Base-by-base conservation (phyloP, 92 coral and sea anemone genomes). In the Bergia sp. region DNA sequence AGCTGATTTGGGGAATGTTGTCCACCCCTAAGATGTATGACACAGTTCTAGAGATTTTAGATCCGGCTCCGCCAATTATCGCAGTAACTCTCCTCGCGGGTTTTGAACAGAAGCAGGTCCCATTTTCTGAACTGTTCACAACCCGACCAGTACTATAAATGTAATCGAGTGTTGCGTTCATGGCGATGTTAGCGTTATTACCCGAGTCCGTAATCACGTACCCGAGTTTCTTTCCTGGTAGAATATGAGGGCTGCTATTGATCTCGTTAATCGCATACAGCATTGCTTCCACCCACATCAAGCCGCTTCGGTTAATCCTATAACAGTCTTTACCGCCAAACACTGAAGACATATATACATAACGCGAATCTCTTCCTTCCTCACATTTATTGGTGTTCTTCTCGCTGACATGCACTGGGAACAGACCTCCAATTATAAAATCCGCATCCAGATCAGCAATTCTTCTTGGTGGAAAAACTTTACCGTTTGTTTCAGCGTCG, bases 241-340 rank as follows among this genome's bases (percentile, higher is more conserved):
- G 89, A 37, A 95, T 89, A 23, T 89, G 89, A 13, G 90, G 50
- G 67, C 89, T 81, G 74, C 77, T 85, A 79, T 97, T 97, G 5
- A 94, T 92, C 65, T 92, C 96, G 37, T 73, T 77, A 21, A 96
- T 95, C 1, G 99, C 95, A 65, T 91, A 97, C 20, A 95, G 67
- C 93, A 96, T 91, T 5, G 99, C 98, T 82, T 97, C 99, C 4
- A 95, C 91, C 99, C 99, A 97, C 98, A 97, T 96, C 38, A 95
- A 74, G 21, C 96, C 99, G 10, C 89, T 91, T 29, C 86, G 50
- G 55, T 97, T 97, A n/a, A 97, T 87, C 84, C 81, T 69, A 37
- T 94, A 94, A 74, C 99, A 97, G 29, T 83, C 80, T 18, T 37
- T 79, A 0, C 50, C 79, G 10, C 94, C 95, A 55, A 91, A 88